These are phyloP conservation scores for Ptychobarbus kaznakovi DNA, from an alignment of 2,797 vertebrate species.

Conservation along the genomic window DNA sequence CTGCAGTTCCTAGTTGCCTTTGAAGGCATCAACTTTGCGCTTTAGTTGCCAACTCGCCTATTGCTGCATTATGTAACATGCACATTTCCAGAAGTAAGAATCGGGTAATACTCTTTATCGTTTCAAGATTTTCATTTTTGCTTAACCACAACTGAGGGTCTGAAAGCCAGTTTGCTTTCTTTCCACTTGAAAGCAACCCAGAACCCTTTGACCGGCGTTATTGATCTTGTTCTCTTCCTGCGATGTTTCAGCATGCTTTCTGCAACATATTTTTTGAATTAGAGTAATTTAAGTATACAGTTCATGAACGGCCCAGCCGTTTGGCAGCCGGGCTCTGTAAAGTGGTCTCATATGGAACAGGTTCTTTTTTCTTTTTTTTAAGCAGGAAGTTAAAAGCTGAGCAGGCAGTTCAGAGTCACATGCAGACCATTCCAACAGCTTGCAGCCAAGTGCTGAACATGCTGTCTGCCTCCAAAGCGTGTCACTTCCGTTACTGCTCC, in stretches of 20 bases:
- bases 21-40: neutral
- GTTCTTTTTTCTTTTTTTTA: neutral
- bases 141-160: slow-evolving; percentile 24
- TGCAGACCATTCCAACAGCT: neutral
- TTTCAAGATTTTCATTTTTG: slow-evolving; percentile 24
- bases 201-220: slow-evolving; percentile 19
- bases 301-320: slow-evolving; percentile 23
- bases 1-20: neutral
- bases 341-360: slow-evolving; percentile 6
- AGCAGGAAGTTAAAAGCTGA: slow-evolving; percentile 45
- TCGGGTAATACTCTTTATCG: neutral
- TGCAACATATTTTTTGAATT: slow-evolving; percentile 24
- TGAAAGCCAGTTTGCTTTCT: neutral
- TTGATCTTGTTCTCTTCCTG: slow-evolving; percentile 32
- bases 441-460: slow-evolving; percentile 22
- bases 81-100: slow-evolving; percentile 32
- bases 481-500: slow-evolving; percentile 13
- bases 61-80: slow-evolving; percentile 25
- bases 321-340: slow-evolving; percentile 18
- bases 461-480: neutral
- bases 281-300: slow-evolving; percentile 12
- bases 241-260: slow-evolving; percentile 22
- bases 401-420: slow-evolving; percentile 30
- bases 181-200: slow-evolving; percentile 24
- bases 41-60: slow-evolving; percentile 9